Evolutionary conservation across 1,140 invertebrate species (phyloP), one percentile per base, ranked within the genome.

Genomic region (Pemphigus obesinymphae): DNA sequence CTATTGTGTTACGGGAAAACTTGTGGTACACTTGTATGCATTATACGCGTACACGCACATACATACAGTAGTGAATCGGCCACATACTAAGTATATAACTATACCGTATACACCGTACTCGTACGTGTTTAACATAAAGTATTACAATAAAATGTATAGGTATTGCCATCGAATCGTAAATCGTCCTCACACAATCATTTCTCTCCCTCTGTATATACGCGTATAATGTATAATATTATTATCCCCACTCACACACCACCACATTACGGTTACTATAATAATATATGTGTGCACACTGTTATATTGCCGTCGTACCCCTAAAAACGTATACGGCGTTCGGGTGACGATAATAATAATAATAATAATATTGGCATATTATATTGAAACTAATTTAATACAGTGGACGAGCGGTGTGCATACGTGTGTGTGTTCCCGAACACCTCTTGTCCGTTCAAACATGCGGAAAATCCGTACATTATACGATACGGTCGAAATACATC

Each of bases 311-410:
- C 15, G 13, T 7, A 29, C 58, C 26, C 31, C 61, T 10, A 31
- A 34, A 50, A 75, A 8, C 45, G 11, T 29, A 17, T 11, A 15
- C 23, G 11, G 5, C 40, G 20, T 31, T 29, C 43, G 17, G n/a
- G 20, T 26, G 15, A 26, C 20, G 20, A 73, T n/a, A 34, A 73
- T 31, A 48, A 11, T 17, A 17, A 73, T 48, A 73, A 50, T 15
- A 31, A 73, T 53, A 53, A 75, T 37, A 75, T 31, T 50, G 48
- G 8, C 70, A 26, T 70, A 75, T 75, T 34, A 26, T 70, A 75
- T 75, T 34, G 72, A 75, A 53, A 75, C 45, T 53, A 75, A 75
- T 75, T 75, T 75, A 75, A 75, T 75, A 34, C 72, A 75, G 72
- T 75, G 72, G 48, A 75, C 72, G n/a, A 75, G 48, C 53, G 72